Percentiles rank a stretch among this genome's conserved stretches.
phyloP scores from a whole-genome alignment of 2,113 vertebrate genomes.

The Geococcyx californianus region DNA sequence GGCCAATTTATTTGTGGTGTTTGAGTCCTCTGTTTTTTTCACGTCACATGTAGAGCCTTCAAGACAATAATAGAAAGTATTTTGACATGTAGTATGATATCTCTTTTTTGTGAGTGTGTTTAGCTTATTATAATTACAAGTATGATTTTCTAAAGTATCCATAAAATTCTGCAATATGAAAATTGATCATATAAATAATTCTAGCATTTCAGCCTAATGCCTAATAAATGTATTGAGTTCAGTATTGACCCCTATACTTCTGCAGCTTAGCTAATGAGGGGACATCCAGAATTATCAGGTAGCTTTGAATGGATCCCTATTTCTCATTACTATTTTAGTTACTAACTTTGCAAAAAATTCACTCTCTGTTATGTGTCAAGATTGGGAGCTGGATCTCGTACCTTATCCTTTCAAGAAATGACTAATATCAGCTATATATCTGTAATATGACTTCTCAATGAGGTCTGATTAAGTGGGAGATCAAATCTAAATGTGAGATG shows the following conservation, averaged over 20 bases:
- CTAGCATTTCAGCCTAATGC: not conserved
- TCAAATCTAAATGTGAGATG: not conserved
- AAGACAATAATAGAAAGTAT: not conserved
- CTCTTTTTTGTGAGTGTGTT: not conserved
- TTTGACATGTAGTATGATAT: not conserved
- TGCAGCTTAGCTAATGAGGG: not conserved
- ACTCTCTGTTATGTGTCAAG: not conserved
- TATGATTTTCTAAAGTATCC: not conserved
- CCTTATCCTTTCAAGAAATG: not conserved
- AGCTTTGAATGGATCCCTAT: not conserved
- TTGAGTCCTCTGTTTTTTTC: not conserved
- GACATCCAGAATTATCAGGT: not conserved
- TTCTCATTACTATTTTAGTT: not conserved
- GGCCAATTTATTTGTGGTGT: not conserved
- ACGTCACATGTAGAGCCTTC: not conserved
- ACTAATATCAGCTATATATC: not conserved
- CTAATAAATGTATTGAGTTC: not conserved
- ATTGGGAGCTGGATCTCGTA: not conserved
- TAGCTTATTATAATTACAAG: not conserved
- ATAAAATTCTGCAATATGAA: not conserved
- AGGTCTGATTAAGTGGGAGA: not conserved
- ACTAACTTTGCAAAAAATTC: not conserved
- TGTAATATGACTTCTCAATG: not conserved
- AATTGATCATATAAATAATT: not conserved
- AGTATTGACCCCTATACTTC: not conserved